These are phyloP conservation scores for Pipistrellus pygmaeus DNA, from an alignment of 2,797 vertebrate genomes.

Conservation along the genomic window DNA sequence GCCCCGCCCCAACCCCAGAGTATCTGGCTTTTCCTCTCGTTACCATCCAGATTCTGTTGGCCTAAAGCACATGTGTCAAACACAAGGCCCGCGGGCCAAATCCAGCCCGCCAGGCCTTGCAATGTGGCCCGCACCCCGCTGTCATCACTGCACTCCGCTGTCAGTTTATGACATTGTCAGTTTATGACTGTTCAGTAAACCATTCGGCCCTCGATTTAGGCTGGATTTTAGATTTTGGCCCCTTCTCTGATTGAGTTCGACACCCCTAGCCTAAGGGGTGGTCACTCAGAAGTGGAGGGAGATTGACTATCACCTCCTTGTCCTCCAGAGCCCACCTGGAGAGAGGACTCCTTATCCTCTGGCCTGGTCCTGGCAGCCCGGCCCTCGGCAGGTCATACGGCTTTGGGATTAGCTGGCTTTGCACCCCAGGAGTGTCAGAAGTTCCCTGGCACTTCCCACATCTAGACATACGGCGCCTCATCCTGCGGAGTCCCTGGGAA, in stretches of 20 bases:
- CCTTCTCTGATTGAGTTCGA: too few species aligned
- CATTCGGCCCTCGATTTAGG: too few species aligned
- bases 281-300: background rate
- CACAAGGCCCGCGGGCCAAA: too few species aligned
- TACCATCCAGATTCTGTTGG: background rate
- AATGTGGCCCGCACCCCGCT: too few species aligned
- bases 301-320: background rate
- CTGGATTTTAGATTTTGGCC: too few species aligned
- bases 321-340: background rate
- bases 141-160: too few species aligned
- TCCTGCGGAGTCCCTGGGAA: constrained; percentile 31
- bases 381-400: constrained; percentile 24
- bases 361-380: constrained; percentile 26
- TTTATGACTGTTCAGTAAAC: too few species aligned
- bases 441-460: constrained; percentile 41
- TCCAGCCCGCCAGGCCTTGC: too few species aligned
- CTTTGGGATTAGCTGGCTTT: constrained; percentile 75
- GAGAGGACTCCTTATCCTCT: background rate
- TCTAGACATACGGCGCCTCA: constrained; percentile 40
- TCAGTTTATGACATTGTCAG: too few species aligned
- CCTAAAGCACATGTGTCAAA: too few species aligned
- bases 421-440: constrained; percentile 63
- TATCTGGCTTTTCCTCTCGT: background rate
- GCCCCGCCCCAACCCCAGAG: background rate
- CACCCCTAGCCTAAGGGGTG: background rate